Evolutionary conservation across 1,140 invertebrate species (phyloP), one percentile per base, ranked within the genome.

Genomic region (Mizuhopecten yessoensis): DNA sequence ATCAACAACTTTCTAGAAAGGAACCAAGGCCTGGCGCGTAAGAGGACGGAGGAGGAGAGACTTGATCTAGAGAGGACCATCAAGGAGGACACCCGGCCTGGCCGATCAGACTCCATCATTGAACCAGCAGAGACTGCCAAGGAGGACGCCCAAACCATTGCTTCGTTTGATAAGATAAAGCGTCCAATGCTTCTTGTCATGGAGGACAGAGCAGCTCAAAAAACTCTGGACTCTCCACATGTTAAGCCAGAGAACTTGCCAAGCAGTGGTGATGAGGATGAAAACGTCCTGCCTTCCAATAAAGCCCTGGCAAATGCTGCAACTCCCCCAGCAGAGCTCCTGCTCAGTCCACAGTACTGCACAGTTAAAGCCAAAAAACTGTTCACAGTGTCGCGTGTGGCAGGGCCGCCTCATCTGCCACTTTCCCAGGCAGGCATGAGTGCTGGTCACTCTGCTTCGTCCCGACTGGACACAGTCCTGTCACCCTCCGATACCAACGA

Each of bases 261-360:
- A 29, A 39, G 49, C 29, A 91, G 57, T 88, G 49, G 57, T 88
- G 17, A 89, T 33, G 23, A 33, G 15, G 33, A 45, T 33, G 86
- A 57, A 9, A 39, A 45, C 33, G 49, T 45, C 9, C 34, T 75
- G 20, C 33, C 86, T 33, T 33, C 39, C 45, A 87, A 89, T 75
- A 33, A 49, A 87, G 3, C 17, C n/a, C 29, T 42, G 34, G 57
- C 86, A 34, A 45, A n/a, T n/a, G 88, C 90, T 34, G 49, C 94
- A 29, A 34, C 93, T 36, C 94, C 95, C 29, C 93, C 95, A 36
- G 92, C 90, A 10, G 93, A 95, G 86, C 90, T 95, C 13, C 88
- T 96, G 15, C 90, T 95, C 10, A 95, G 95, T 91, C 95, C 95
- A 17, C 95, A 96, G 90, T 96, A 95, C 86, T 94, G 92, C 33